Evolutionary conservation across 1,140 invertebrate genomes (phyloP).

Genomic region (Heterodera schachtii): DNA sequence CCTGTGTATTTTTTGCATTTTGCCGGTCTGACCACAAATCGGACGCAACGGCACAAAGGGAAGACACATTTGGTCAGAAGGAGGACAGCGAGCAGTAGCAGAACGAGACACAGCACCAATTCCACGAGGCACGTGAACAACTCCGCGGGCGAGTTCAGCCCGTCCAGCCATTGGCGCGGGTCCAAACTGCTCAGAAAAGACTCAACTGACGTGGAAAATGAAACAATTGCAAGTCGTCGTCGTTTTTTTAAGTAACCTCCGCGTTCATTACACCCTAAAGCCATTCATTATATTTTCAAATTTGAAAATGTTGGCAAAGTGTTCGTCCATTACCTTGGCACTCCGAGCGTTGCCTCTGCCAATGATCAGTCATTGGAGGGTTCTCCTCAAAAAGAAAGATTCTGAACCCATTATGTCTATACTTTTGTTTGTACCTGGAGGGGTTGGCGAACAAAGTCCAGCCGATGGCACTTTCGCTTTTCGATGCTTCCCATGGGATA

Average conservation of each 20-base stretch:
- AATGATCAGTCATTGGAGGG: slow-evolving; percentile 13
- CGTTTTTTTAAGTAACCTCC: slow-evolving; percentile 5
- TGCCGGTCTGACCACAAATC: slow-evolving; percentile 37
- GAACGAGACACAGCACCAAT: slow-evolving; percentile 40
- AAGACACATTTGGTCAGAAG: slow-evolving; percentile 55
- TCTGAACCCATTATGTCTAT: neutral
- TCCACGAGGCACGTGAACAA: slow-evolving; percentile 47
- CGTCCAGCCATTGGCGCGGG: slow-evolving; percentile 50
- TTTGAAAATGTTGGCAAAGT: neutral
- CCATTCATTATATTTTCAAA: slow-evolving; percentile 20
- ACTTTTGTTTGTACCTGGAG: slow-evolving; percentile 17
- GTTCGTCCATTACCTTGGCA: slow-evolving; percentile 8
- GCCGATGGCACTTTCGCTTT: slow-evolving; percentile 44
- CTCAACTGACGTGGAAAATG: neutral
- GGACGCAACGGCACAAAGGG: slow-evolving; percentile 42
- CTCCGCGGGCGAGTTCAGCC: slow-evolving; percentile 50
- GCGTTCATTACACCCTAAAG: slow-evolving; percentile 25
- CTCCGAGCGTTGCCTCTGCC: slow-evolving; percentile 20
- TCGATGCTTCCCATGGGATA: slow-evolving; percentile 52
- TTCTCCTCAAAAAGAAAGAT: slow-evolving; percentile 16
- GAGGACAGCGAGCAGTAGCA: slow-evolving; percentile 39
- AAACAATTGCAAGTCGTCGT: neutral
- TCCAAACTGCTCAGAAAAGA: slow-evolving; percentile 36
- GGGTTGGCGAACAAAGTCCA: slow-evolving; percentile 42
- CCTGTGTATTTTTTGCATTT: neutral